Evolutionary conservation across 2,888 invertebrate genomes (phyloP), one percentile per base, ranked within the genome.

Genomic region (Crossocerus cetratus): DNA sequence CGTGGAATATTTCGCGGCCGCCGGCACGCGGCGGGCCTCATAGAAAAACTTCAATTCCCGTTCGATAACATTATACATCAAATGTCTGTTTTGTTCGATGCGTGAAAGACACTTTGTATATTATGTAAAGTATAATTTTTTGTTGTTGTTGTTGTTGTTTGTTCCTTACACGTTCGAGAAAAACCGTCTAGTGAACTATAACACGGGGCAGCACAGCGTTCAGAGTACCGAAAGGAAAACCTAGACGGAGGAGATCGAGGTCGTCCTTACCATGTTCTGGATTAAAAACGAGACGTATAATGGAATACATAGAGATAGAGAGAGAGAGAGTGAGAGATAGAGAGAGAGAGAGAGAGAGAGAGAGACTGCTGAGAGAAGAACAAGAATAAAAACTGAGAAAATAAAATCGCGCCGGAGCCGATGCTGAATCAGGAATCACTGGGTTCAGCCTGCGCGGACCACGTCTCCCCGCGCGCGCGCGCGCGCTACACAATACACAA

Each of bases 21-120:
- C 63, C 65, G 58, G 49, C 60, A 23, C 64, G 73, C 65, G 67
- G 65, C 70, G 62, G 62, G 77, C 72, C 81, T 72, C 82, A 80
- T 85, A 86, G 84, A 86, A 82, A 84, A 82, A 82, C 78, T 74
- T 86, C 85, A 86, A 86, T 86, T 86, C 86, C 86, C 86, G 81
- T 83, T 83, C 77, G 81, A 83, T 83, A 81, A 81, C 81, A 81
- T 83, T 84, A 80, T 83, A 83, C 84, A 85, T 85, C 82, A 85
- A 78, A 85, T 83, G 83, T 83, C 78, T 78, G 81, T 84, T 84
- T 63, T 60, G 69, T 76, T 86, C 86, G 84, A 86, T 86, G 86
- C 84, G 84, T 84, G 83, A 86, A 85, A 85, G 84, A 86, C 84
- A 87, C 83, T 86, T 86, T 83, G 83, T 86, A 32, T 32, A 69